phyloP scores from a whole-genome alignment of 2,797 vertebrate genomes.

The Mus minutoides region DNA sequence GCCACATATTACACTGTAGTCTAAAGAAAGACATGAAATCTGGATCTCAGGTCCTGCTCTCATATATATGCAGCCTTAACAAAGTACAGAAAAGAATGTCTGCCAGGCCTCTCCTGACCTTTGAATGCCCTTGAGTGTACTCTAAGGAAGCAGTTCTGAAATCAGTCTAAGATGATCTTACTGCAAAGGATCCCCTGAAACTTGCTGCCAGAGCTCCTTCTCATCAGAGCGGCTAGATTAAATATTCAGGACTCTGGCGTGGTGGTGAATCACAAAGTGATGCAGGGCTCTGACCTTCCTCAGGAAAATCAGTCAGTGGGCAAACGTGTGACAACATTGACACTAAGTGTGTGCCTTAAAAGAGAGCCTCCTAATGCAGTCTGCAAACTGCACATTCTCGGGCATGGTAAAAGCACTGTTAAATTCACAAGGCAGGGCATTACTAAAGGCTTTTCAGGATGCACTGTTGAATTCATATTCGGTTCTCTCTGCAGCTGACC shows the following conservation, averaged over 20 bases:
- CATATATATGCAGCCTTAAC: conserved; percentile 26
- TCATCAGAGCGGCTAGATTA: conserved; percentile 77
- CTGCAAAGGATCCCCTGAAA: conserved; percentile 73
- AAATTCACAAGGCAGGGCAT: conserved; percentile 55
- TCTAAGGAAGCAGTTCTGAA: conserved; percentile 81
- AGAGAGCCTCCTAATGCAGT: conserved; percentile 74
- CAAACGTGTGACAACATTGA: conserved; percentile 59
- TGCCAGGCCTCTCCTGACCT: background rate
- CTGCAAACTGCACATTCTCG: conserved; percentile 67
- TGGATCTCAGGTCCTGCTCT: background rate
- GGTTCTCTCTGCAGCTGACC: background rate
- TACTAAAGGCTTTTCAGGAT: conserved; percentile 54
- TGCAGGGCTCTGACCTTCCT: conserved; percentile 82
- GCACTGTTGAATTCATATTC: background rate
- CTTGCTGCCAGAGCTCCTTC: conserved; percentile 68
- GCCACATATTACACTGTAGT: background rate
- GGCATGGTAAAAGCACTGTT: conserved; percentile 3
- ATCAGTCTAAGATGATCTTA: conserved; percentile 73
- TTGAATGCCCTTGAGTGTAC: conserved; percentile 82
- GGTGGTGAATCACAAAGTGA: conserved; percentile 72
- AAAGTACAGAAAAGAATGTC: conserved; percentile 49
- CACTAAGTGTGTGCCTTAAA: conserved; percentile 51
- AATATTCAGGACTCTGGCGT: conserved; percentile 87
- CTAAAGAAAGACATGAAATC: conserved; percentile 28
- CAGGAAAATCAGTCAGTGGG: conserved; percentile 68